Percentiles rank a stretch among this genome's conserved stretches.
These are phyloP conservation scores for Misgurnus anguillicaudatus DNA, from an alignment of 2,113 vertebrate species.

Conservation along the genomic window DNA sequence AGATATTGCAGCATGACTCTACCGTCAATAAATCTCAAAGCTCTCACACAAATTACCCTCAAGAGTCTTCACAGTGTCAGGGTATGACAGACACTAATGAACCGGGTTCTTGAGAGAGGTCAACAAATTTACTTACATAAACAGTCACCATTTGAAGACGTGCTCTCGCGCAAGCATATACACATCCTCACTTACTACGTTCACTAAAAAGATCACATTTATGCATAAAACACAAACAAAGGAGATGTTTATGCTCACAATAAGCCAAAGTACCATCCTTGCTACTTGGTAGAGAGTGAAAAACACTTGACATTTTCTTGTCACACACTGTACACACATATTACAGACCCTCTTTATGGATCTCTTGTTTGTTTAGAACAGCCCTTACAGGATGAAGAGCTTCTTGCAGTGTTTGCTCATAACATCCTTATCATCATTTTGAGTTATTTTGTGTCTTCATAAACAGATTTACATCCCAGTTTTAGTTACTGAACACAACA, in stretches of 20 bases:
- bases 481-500: background rate
- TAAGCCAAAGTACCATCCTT: background rate
- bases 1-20: conserved; percentile 16
- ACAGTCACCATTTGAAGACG: background rate
- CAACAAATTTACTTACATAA: conserved; percentile 22
- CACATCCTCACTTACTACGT: background rate
- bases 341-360: background rate
- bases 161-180: background rate
- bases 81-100: conserved; percentile 24
- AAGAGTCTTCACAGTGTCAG: background rate
- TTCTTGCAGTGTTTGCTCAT: background rate
- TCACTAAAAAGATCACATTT: conserved; percentile 7
- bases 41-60: conserved; percentile 14
- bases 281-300: background rate
- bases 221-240: background rate
- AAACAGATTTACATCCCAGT: background rate
- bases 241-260: background rate
- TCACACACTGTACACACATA: background rate
- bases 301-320: conserved; percentile 39
- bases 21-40: background rate
- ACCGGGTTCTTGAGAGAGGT: conserved; percentile 19
- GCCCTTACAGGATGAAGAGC: conserved; percentile 1
- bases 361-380: conserved; percentile 9
- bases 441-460: background rate
- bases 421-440: background rate